Conservation (phyloP, 2,113 vertebrate genomes). For the Odocoileus hemionus region DNA sequence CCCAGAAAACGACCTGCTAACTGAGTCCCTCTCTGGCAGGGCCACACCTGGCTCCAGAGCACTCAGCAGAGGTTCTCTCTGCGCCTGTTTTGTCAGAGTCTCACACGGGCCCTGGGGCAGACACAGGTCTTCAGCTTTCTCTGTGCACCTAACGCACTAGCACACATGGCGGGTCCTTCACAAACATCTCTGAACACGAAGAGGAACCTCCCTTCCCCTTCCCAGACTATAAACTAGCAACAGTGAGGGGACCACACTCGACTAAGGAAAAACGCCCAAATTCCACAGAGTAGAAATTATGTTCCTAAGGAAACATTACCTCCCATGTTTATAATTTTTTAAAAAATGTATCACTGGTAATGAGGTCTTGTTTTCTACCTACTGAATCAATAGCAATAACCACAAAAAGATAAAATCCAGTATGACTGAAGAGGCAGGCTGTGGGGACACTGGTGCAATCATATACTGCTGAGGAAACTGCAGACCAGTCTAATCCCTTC, state of each 20-base stretch:
- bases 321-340: not conserved
- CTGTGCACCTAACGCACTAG: not conserved
- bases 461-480: not conserved
- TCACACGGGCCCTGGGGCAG: not conserved
- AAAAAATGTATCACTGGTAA: not conserved
- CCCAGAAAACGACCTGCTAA: not conserved
- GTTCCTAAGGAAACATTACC: not conserved
- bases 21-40: not conserved
- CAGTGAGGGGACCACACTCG: not conserved
- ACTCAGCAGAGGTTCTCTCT: not conserved
- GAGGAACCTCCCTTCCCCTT: not conserved
- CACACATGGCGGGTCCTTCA: not conserved
- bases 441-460: not conserved
- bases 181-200: not conserved
- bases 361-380: not conserved
- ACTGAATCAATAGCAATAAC: not conserved
- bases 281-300: not conserved
- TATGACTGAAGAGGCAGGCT: not conserved
- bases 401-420: not conserved
- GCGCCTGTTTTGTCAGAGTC: not conserved
- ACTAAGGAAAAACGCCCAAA: not conserved
- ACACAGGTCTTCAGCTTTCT: not conserved
- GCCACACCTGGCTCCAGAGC: not conserved
- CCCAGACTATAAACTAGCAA: not conserved
- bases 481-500: not conserved